A percentile compares a stretch with the other conserved stretches of the same genome.
These are phyloP conservation scores for Pelochelys cantorii DNA, from an alignment of 2,797 vertebrate species.

Conservation along the genomic window DNA sequence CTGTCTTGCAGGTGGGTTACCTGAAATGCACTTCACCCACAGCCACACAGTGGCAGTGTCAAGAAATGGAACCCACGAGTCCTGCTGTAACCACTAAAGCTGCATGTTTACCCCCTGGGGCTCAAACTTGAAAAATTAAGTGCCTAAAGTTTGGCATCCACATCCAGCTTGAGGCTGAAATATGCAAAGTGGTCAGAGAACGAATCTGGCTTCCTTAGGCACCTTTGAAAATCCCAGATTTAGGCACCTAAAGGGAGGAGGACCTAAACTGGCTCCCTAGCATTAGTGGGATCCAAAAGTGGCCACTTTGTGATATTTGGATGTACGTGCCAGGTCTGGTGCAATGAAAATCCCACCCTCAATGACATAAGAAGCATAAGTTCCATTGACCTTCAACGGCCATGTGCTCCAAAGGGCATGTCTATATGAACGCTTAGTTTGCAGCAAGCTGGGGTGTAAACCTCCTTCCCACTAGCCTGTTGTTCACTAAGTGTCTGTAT, in stretches of 20 bases:
- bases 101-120: not conserved
- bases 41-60: not conserved
- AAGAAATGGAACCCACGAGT: not conserved
- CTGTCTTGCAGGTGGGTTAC: not conserved
- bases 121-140: not conserved
- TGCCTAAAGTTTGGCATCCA: not conserved
- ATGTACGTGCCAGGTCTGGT: not conserved
- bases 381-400: not conserved
- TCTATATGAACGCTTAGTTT: not conserved
- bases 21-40: not conserved
- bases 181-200: not conserved
- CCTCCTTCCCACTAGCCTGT: too few relatives aligned
- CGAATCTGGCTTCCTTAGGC: not conserved
- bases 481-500: not conserved
- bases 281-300: not conserved
- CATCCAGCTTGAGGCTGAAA: not conserved
- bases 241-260: not conserved
- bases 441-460: not conserved
- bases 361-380: not conserved
- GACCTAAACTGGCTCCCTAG: not conserved
- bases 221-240: not conserved
- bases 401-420: not conserved
- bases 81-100: not conserved
- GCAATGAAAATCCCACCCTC: not conserved
- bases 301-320: not conserved